Evolutionary conservation across 2,888 invertebrate species (phyloP), one percentile per base, ranked within the genome.

Genomic region (Epistrophe grossulariae): DNA sequence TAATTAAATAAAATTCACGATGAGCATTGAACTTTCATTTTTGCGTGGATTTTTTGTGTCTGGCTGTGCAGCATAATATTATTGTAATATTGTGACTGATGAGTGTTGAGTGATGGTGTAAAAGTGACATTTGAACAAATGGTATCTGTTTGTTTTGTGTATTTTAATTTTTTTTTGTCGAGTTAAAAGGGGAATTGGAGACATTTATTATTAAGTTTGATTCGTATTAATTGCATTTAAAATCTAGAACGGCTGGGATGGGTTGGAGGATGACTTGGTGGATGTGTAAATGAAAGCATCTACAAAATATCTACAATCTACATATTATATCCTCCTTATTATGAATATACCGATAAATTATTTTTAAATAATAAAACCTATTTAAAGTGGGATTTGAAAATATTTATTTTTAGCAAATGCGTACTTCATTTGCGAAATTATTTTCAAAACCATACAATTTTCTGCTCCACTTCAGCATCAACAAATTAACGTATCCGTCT

Each of bases 1-100:
- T 89, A 89, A 89, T 89, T 88, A 88, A 88, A 87, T 80, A 64
- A 85, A 88, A 83, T 88, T 81, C 85, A 71, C 59, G 76, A 85
- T 88, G 88, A 88, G 73, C 88, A 85, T 88, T 88, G 88, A 88
- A 88, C 88, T 77, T 83, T 79, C 38, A 68, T 35, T 73, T 72
- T 68, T 78, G 78, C 78, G 57, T n/a, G 38, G 43, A 19, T 35
- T 70, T 52, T 70, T 52, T 55, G 40, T 55, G 64, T 83, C 78
- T 73, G 68, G 60, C 17, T 15, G 60, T 15, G 60, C 13, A 66
- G n/a, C n/a, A 31, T 79, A 52, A 45, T 40, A 24, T 70, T 6
- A 55, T 70, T 38, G 28, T 31, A 50, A 19, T 50, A 76, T 64
- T 45, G 55, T 43, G 35, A 11, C 24, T 70, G 70, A 70, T 70